Evolutionary conservation across 2,797 vertebrate species (phyloP).

Genomic region (Aselliscus stoliczkanus): DNA sequence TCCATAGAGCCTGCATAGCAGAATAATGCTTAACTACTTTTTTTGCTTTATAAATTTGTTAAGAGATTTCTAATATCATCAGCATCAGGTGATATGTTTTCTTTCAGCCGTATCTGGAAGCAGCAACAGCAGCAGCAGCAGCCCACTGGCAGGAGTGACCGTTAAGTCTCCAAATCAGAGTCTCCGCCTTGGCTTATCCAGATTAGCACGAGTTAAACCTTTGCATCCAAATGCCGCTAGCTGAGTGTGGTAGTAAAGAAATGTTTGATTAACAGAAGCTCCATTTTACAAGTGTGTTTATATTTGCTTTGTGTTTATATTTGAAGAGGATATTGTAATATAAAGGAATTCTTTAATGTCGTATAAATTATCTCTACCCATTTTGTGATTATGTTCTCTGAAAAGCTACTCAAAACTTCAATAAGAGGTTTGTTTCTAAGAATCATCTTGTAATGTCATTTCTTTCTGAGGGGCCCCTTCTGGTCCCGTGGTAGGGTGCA

Average conservation of each 20-base stretch:
- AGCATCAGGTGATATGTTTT: not conserved
- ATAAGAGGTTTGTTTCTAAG: not conserved
- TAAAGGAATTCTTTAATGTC: not conserved
- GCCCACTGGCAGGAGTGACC: conserved; percentile 34
- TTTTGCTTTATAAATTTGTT: not conserved
- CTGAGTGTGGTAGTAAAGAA: conserved; percentile 71
- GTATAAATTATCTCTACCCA: not conserved
- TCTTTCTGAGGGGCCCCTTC: not conserved
- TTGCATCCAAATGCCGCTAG: conserved; percentile 88
- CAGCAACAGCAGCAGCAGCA: conserved; percentile 72
- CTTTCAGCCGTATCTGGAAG: conserved; percentile 84
- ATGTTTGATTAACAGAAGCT: not conserved
- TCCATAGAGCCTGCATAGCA: not conserved
- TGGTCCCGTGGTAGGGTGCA: no score
- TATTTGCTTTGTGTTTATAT: not conserved
- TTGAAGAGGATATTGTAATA: not conserved
- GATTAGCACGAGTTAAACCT: conserved; percentile 91
- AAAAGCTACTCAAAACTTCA: not conserved
- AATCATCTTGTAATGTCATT: not conserved
- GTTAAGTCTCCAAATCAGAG: conserved; percentile 88
- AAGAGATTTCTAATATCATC: not conserved
- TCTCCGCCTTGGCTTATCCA: conserved; percentile 93
- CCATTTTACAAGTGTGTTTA: not conserved
- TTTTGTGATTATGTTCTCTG: conserved; percentile 2
- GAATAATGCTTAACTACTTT: not conserved